Conservation (phyloP, 2,797 vertebrate species). For the Diceros bicornis region DNA sequence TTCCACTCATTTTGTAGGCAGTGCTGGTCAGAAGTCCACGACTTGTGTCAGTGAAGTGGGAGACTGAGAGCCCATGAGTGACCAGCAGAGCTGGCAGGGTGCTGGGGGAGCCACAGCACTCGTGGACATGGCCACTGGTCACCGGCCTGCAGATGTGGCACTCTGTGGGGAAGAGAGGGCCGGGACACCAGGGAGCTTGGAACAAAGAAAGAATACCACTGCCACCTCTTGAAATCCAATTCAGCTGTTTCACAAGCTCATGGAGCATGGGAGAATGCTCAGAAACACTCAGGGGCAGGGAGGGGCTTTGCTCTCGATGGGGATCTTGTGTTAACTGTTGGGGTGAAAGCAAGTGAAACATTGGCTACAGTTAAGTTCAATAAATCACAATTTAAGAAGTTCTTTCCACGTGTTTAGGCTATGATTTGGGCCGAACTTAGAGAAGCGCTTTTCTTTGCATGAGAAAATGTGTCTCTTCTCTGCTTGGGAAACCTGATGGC, state of each 20-base stretch:
- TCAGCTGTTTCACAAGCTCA: background rate
- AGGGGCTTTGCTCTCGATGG: background rate
- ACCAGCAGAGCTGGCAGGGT: background rate
- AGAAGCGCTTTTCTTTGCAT: background rate
- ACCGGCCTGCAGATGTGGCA: background rate
- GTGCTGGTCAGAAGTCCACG: background rate
- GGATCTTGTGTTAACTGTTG: background rate
- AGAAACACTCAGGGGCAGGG: background rate
- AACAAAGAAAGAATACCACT: background rate
- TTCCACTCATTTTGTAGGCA: background rate
- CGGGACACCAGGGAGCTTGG: background rate
- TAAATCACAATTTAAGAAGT: background rate
- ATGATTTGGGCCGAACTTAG: background rate
- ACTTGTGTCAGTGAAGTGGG: background rate
- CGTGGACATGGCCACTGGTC: too few relatives aligned
- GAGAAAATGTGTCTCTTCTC: constrained; percentile 1
- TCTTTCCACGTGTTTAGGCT: background rate
- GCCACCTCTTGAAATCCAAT: background rate
- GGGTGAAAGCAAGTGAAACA: background rate
- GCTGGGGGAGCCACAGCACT: background rate
- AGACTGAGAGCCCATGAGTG: background rate
- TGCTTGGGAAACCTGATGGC: background rate
- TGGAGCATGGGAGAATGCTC: background rate
- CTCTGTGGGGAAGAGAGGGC: background rate
- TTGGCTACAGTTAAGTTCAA: background rate